phyloP scores from a whole-genome alignment of 2,113 vertebrate genomes.

The Gadus chalcogrammus region DNA sequence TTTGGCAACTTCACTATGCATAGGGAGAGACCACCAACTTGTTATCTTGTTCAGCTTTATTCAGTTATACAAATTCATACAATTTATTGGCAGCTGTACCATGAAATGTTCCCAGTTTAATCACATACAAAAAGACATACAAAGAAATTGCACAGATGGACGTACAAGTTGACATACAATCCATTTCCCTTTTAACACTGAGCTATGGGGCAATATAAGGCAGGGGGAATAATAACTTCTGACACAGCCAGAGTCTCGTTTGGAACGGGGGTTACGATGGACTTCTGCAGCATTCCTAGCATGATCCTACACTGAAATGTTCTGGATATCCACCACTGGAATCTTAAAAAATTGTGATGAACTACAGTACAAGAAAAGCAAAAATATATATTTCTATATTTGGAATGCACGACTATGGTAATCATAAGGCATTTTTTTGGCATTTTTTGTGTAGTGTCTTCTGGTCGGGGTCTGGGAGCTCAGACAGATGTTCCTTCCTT shows the following conservation, averaged over 20 bases:
- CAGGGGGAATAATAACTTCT: slow-evolving; percentile 63
- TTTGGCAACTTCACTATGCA: too few relatives aligned
- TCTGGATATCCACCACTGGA: slow-evolving; percentile 53
- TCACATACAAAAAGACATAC: slow-evolving; percentile 64
- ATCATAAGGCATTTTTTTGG: slow-evolving; percentile 76
- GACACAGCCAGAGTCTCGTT: slow-evolving; percentile 66
- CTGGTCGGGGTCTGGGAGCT: slow-evolving; percentile 31
- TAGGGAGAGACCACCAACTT: too few relatives aligned
- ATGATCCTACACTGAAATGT: slow-evolving; percentile 49
- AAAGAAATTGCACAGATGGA: slow-evolving; percentile 77
- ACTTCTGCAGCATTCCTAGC: slow-evolving; percentile 34
- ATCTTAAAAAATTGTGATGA: slow-evolving; percentile 57
- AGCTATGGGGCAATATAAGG: slow-evolving; percentile 61
- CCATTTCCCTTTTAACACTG: slow-evolving; percentile 79
- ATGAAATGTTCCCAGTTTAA: slow-evolving; percentile 63
- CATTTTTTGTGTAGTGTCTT: slow-evolving; percentile 54
- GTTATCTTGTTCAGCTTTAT: slow-evolving; percentile 54
- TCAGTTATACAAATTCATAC: slow-evolving; percentile 63
- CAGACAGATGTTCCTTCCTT: slow-evolving; percentile 77
- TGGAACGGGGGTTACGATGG: slow-evolving; percentile 65
- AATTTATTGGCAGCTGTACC: slow-evolving; percentile 61
- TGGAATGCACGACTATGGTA: slow-evolving; percentile 75
- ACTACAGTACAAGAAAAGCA: slow-evolving; percentile 63
- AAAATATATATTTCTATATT: slow-evolving; percentile 55
- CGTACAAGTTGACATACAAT: slow-evolving; percentile 69